phyloP scores from a whole-genome alignment of 2,888 invertebrate genomes.

The Andrena camellia region DNA sequence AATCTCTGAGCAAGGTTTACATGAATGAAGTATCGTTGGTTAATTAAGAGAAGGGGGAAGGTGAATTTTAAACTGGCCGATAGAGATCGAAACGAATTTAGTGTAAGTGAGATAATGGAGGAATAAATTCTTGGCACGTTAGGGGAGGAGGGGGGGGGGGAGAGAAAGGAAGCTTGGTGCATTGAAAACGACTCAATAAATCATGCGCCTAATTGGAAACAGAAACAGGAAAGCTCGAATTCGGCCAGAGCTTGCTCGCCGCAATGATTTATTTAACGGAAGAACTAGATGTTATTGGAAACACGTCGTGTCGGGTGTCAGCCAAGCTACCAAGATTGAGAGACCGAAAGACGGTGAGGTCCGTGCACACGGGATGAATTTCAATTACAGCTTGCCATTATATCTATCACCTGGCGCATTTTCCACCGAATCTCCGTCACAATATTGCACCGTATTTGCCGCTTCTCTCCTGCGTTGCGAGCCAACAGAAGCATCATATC shows the following conservation, averaged over 20 bases:
- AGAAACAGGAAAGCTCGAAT: background rate
- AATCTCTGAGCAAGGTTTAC: too few species aligned
- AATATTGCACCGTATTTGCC: background rate
- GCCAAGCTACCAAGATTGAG: slow-evolving; percentile 32
- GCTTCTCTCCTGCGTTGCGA: background rate
- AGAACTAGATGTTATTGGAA: slow-evolving; percentile 59
- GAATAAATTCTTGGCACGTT: too few species aligned
- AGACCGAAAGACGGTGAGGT: slow-evolving; percentile 30
- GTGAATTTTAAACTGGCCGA: background rate
- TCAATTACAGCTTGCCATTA: slow-evolving; percentile 57
- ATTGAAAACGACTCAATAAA: too few species aligned
- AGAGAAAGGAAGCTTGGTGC: too few species aligned
- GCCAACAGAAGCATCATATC: background rate
- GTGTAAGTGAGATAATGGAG: too few species aligned
- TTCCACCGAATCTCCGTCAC: background rate
- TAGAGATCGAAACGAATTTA: background rate
- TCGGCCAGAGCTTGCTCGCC: background rate
- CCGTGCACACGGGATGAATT: slow-evolving; percentile 61
- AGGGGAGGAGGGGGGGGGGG: too few species aligned
- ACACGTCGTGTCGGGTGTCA: slow-evolving; percentile 66
- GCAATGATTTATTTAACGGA: slow-evolving; percentile 68
- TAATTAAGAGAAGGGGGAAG: too few species aligned
- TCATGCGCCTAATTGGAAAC: too few species aligned
- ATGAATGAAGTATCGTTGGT: too few species aligned
- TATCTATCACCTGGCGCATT: slow-evolving; percentile 5